Evolutionary conservation across 2,888 invertebrate species (phyloP).

Genomic region (Lypha dubia): DNA sequence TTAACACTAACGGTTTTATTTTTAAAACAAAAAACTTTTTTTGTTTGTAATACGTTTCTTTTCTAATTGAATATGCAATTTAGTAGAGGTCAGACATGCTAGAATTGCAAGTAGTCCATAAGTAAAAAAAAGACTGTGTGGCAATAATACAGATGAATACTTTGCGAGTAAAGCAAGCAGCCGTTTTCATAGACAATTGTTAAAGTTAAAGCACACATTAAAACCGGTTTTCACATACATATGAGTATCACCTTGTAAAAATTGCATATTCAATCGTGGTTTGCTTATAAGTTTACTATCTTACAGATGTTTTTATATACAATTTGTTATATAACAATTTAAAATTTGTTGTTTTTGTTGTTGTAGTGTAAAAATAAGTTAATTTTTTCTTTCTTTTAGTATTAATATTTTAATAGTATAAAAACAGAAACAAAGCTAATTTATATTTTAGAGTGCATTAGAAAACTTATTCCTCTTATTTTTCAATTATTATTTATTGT

Average conservation of each 20-base stretch:
- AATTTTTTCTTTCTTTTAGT: conserved; percentile 53
- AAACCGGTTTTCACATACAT: no score
- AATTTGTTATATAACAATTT: conserved; percentile 49
- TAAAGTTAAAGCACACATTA: no score
- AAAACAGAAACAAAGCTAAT: conserved; percentile 74
- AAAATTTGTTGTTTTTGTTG: conserved; percentile 35
- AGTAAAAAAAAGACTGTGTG: no score
- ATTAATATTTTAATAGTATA: conserved; percentile 63
- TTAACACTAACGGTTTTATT: conserved; percentile 45
- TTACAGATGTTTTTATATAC: conserved; percentile 60
- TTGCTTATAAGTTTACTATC: conserved; percentile 25
- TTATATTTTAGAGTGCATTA: conserved; percentile 70
- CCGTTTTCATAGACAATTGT: no score
- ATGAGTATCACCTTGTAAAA: background rate
- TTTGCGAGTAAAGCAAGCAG: no score
- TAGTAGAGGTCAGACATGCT: background rate
- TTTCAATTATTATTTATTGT: conserved; percentile 51
- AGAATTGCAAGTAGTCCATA: background rate
- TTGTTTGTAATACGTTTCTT: conserved; percentile 4
- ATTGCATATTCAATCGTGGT: conserved; percentile 5
- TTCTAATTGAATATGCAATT: conserved; percentile 1
- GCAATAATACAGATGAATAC: no score
- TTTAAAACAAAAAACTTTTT: conserved; percentile 41
- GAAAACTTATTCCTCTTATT: conserved; percentile 56
- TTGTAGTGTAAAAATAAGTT: conserved; percentile 62